Evolutionary conservation across 2,797 vertebrate genomes (phyloP).

Genomic region (Chloroceryle amazona): DNA sequence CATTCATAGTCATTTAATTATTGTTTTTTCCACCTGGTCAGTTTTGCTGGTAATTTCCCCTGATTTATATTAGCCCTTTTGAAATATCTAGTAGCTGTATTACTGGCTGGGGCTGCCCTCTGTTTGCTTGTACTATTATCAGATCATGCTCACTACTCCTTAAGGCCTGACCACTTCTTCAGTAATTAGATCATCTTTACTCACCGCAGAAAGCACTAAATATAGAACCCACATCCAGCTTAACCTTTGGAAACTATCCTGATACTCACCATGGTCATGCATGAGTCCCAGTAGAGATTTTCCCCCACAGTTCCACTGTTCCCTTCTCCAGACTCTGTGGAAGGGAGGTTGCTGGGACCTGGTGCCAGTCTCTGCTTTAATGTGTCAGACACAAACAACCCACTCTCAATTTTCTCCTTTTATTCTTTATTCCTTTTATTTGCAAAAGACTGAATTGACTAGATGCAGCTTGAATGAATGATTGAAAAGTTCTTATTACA

Average conservation of each 20-base stretch:
- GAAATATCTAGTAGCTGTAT: neutral
- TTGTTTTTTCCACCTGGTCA: slow-evolving; percentile 41
- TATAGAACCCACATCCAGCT: neutral
- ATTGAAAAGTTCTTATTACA: neutral
- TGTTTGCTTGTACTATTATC: neutral
- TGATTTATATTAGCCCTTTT: neutral
- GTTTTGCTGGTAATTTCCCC: slow-evolving; percentile 7
- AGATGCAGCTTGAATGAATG: neutral
- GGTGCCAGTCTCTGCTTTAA: neutral
- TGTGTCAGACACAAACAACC: neutral
- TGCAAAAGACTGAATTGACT: neutral
- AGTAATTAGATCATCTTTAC: neutral
- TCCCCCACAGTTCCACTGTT: neutral
- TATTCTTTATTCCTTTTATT: neutral
- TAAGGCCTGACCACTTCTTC: neutral
- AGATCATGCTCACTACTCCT: neutral
- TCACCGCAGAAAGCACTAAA: neutral
- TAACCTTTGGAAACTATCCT: neutral
- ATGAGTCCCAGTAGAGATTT: neutral
- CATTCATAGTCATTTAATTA: slow-evolving; percentile 28
- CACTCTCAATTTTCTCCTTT: neutral
- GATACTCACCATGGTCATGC: fast-evolving
- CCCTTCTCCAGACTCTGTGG: fast-evolving
- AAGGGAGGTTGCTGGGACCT: neutral
- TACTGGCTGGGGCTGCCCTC: neutral